Evolutionary conservation across 2,888 invertebrate genomes (phyloP).

Genomic region (Scelioninae gen. 2): DNA sequence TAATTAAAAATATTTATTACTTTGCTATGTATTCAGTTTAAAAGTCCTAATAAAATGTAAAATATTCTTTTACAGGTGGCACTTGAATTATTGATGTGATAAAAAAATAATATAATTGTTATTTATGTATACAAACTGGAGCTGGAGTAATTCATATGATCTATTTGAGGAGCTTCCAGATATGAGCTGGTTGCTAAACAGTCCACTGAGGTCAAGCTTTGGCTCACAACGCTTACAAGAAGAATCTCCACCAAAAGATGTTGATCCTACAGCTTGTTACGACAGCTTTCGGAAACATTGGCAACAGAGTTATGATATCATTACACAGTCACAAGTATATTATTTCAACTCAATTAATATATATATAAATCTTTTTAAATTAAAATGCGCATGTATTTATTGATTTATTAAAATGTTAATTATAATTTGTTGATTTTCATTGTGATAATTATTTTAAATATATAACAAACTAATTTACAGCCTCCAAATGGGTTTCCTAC

Average conservation of each 20-base stretch:
- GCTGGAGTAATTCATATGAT: conserved; percentile 42
- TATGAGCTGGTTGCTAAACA: conserved; percentile 85
- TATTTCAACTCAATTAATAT: too few relatives aligned
- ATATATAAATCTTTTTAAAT: too few relatives aligned
- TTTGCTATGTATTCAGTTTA: too few relatives aligned
- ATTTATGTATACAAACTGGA: conserved; percentile 56
- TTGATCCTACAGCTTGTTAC: conserved; percentile 92
- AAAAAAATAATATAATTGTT: conserved; percentile 17
- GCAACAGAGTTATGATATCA: conserved; percentile 93
- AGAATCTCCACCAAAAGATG: conserved; percentile 80
- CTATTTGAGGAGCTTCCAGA: conserved; percentile 52
- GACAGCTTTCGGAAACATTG: conserved; percentile 96
- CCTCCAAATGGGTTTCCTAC: conserved; percentile 77
- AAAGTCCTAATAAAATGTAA: too few relatives aligned
- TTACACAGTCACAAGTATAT: conserved; percentile 81
- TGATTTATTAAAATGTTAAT: too few relatives aligned
- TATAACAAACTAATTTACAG: conserved; percentile 67
- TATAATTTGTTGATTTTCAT: too few relatives aligned
- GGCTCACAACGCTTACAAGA: conserved; percentile 80
- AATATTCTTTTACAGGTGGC: conserved; percentile 43
- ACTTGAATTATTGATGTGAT: conserved; percentile 32
- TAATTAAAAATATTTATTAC: too few relatives aligned
- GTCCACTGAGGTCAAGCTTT: conserved; percentile 78
- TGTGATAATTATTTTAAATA: not conserved
- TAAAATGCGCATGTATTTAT: too few relatives aligned